Base-by-base conservation (phyloP, 2,797 vertebrate species). In the Trichosurus vulpecula region DNA sequence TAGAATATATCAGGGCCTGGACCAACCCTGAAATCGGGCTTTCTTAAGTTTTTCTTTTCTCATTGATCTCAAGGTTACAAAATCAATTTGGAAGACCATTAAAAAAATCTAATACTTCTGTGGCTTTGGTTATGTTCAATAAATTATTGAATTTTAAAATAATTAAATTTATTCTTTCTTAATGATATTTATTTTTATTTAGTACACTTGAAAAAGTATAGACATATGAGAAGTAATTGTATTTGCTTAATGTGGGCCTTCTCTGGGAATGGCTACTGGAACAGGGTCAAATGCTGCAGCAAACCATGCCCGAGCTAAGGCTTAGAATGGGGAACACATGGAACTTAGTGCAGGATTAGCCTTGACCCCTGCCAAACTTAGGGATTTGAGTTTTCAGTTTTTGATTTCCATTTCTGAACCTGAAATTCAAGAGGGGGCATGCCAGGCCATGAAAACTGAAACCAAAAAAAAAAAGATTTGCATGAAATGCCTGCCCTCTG, bases 341-440 rank as follows among this genome's bases (percentile, higher is more conserved):
- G 22, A 81, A 47, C 41, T 81, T 81, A 81, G 41, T 81, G 9
- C 22, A 47, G 74, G 74, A 81, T 90, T 90, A 90, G 52, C 90
- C 31, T 52, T 30, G 51, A 90, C 29, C 31, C 90, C 30, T 90
- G 52, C 90, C 90, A 90, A 90, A n/a, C 52, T 30, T 90, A 54
- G 51, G 90, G 90, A 54, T 90, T 90, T 54, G 12, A 52, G 51
- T 90, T 90, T 90, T 54, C 90, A 90, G 74, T 81, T 90, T 90
- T 54, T 35, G 29, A 90, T 90, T 90, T 90, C 52, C 52, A 54
- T 90, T 53, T 35, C 29, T 54, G 90, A 53, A 54, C 30, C 90
- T 90, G 90, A 90, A 90, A 90, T 90, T 54, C 90, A 90, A 90
- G 90, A 90, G 52, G 31, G 52, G 52, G 13, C 52, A 52, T 54